Evolutionary conservation across 2,888 invertebrate genomes (phyloP).

Genomic region (Drosophila borborema): DNA sequence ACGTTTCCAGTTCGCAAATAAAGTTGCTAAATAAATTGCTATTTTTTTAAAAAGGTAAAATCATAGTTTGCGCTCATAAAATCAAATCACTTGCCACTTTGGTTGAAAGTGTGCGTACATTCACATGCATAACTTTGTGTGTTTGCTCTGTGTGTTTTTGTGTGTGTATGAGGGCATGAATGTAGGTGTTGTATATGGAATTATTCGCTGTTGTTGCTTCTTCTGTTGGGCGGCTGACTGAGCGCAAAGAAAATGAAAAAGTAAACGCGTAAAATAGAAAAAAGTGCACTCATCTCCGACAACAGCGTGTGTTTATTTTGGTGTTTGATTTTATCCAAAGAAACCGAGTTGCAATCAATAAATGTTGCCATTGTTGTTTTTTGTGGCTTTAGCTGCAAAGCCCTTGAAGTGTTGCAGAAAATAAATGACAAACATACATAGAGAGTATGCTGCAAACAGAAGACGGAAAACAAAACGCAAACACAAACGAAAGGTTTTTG

Average conservation of each 20-base stretch:
- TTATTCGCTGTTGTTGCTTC: conserved; percentile 28
- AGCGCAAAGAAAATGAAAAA: conserved; percentile 52
- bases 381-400: conserved; percentile 37
- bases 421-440: conserved; percentile 25
- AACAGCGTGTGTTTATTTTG: conserved; percentile 57
- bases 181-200: conserved; percentile 48
- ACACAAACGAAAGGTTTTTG: conserved; percentile 25
- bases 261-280: conserved; percentile 39
- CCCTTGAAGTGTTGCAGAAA: conserved; percentile 62
- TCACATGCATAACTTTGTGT: conserved; percentile 33
- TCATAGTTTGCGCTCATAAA: conserved; percentile 19
- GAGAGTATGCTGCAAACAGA: conserved; percentile 19
- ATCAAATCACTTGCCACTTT: conserved; percentile 27
- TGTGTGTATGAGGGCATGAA: conserved; percentile 1
- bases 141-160: conserved; percentile 29
- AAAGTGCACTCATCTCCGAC: conserved; percentile 57
- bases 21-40: conserved; percentile 52
- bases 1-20: conserved; percentile 43
- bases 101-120: conserved; percentile 27
- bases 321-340: conserved; percentile 53
- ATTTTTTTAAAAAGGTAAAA: conserved; percentile 47
- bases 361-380: conserved; percentile 19
- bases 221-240: conserved; percentile 38
- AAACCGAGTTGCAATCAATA: conserved; percentile 62
- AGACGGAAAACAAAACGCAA: conserved; percentile 48